A percentile compares a stretch with the other conserved stretches of the same genome.
These are phyloP conservation scores for Nyctalus aviator DNA, from an alignment of 2,797 vertebrate species.

Conservation along the genomic window DNA sequence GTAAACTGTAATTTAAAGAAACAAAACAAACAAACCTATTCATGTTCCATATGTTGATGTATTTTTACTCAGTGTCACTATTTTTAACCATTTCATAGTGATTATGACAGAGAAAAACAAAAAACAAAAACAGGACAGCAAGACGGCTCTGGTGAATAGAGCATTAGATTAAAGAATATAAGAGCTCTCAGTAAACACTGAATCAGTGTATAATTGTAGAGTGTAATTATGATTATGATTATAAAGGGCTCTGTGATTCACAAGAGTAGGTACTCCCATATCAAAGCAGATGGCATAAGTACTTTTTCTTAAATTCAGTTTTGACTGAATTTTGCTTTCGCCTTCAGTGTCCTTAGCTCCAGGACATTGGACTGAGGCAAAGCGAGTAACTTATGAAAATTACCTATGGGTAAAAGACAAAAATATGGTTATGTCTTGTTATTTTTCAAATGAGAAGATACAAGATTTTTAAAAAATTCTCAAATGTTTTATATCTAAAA, in stretches of 20 bases:
- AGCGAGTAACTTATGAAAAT: background rate
- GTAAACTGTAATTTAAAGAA: constrained; percentile 76
- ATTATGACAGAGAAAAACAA: constrained; percentile 34
- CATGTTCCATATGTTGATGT: constrained; percentile 77
- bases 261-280: background rate
- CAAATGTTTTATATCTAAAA: constrained; percentile 45
- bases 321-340: constrained; percentile 13
- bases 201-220: background rate
- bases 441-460: constrained; percentile 18
- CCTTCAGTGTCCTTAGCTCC: background rate
- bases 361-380: constrained; percentile 8
- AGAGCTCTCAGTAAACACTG: background rate
- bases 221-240: background rate
- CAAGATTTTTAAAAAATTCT: background rate
- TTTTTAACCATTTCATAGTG: constrained; percentile 66
- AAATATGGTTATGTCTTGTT: background rate
- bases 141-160: background rate
- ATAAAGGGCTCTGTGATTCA: background rate
- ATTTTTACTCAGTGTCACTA: constrained; percentile 64
- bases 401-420: background rate
- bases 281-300: background rate
- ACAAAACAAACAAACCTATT: constrained; percentile 81
- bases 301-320: constrained; percentile 8
- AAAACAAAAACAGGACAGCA: background rate
- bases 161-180: background rate